phyloP scores from a whole-genome alignment of 2,797 vertebrate species.

The Malacoraja senta region DNA sequence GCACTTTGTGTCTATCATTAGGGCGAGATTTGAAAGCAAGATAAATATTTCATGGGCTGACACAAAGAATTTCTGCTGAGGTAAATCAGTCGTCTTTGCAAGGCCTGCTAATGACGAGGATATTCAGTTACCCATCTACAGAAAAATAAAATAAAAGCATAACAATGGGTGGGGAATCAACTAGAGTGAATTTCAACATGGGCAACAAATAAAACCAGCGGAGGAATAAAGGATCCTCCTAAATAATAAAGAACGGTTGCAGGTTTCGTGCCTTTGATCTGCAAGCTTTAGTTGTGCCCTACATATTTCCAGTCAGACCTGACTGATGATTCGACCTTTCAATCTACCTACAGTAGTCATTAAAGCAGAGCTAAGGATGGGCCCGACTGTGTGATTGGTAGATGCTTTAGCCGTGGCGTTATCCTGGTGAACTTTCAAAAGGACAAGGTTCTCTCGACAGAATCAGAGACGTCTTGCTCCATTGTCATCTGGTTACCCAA shows the following conservation, averaged over 20 bases:
- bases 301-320: not conserved
- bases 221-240: not conserved
- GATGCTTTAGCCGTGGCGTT: not conserved
- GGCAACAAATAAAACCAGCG: not conserved
- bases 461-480: conserved; percentile 53
- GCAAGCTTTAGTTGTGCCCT: not conserved
- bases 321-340: not conserved
- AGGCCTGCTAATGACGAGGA: not conserved
- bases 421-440: not conserved
- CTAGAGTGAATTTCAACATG: not conserved
- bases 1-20: no score
- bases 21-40: no score
- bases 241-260: not conserved
- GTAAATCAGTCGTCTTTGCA: not conserved
- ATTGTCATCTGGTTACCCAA: conserved; percentile 69
- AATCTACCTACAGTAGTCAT: not conserved
- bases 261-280: conserved; percentile 21
- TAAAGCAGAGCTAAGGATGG: not conserved
- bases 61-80: not conserved
- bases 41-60: not conserved
- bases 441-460: conserved; percentile 44
- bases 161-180: not conserved
- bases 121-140: not conserved
- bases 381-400: not conserved
- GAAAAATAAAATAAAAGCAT: not conserved